Evolutionary conservation across 2,888 invertebrate species (phyloP), one percentile per base, ranked within the genome.

Genomic region (Neoscelio sp.): DNA sequence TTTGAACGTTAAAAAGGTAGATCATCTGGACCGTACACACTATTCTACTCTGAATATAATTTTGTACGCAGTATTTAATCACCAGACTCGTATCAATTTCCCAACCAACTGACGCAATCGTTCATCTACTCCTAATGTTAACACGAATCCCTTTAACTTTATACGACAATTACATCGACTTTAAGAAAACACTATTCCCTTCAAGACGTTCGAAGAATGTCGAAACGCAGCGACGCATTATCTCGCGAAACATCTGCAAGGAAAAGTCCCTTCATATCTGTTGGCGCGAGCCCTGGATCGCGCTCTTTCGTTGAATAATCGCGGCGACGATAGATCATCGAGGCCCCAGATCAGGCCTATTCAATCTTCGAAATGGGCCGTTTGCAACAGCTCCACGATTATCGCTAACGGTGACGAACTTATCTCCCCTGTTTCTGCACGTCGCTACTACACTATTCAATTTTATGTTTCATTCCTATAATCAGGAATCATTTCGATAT

Each of bases 121-220:
- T 50, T 56, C 56, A 46, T 56, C 18, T 56, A 17, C 48, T 58
- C 38, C 58, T 13, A 68, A 52, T 65, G 42, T 42, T 65, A 52
- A 12, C 64, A 42, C 42, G n/a, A 26, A 28, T 60, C 52, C 46
- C 60, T 71, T 74, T 64, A 74, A 74, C 73, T 74, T 74, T 74
- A 15, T 35, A 62, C 54, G 71, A 71, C 71, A 71, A 71, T 71
- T 71, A 71, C 13, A 60, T 44, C 30, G 50, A 17, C 26, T 28
- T 18, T 8, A 2, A 15, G 35, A 33, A 40, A 30, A 60, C 38
- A 10, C 13, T 48, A n/a, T 58, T 26, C 42, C 12, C 10, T 26
- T 23, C 26, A 26, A 56, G 10, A 35, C 20, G 33, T 8, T 10
- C 54, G 33, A 20, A 28, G 2, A 1, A 42, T 71, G 60, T 62